phyloP scores from a whole-genome alignment of 2,797 vertebrate species.

The Anguilla anguilla region DNA sequence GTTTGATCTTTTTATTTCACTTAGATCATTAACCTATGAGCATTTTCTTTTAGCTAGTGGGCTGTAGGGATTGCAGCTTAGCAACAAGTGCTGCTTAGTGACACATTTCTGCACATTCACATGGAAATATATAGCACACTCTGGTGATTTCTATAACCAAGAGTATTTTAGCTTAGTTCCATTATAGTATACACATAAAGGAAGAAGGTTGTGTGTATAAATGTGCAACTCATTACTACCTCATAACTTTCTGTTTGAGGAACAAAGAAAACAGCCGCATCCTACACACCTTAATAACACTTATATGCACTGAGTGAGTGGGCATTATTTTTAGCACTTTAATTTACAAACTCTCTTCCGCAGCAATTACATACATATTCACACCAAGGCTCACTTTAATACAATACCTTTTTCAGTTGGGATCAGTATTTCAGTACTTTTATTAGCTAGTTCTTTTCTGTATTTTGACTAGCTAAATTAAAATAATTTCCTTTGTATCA shows the following conservation, averaged over 20 bases:
- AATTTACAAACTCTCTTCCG: background rate
- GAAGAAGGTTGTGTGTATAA: background rate
- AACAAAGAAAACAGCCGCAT: background rate
- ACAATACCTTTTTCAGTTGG: background rate
- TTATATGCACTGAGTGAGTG: background rate
- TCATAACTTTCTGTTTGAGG: background rate
- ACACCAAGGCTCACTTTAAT: background rate
- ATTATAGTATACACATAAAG: background rate
- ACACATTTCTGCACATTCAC: background rate
- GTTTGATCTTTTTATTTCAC: background rate
- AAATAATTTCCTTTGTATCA: too few species aligned
- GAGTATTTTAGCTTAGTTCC: background rate
- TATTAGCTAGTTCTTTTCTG: background rate
- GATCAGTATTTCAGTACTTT: background rate
- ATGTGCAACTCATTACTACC: background rate
- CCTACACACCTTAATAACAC: background rate
- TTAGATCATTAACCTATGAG: background rate
- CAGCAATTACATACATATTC: background rate
- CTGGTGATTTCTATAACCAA: background rate
- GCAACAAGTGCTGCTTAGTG: background rate
- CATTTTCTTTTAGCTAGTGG: background rate
- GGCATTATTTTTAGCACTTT: background rate
- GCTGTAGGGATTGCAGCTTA: background rate
- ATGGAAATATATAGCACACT: background rate
- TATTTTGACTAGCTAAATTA: background rate